Base-by-base conservation (phyloP, 2,888 invertebrate genomes). In the Cecidostiba fungosa region DNA sequence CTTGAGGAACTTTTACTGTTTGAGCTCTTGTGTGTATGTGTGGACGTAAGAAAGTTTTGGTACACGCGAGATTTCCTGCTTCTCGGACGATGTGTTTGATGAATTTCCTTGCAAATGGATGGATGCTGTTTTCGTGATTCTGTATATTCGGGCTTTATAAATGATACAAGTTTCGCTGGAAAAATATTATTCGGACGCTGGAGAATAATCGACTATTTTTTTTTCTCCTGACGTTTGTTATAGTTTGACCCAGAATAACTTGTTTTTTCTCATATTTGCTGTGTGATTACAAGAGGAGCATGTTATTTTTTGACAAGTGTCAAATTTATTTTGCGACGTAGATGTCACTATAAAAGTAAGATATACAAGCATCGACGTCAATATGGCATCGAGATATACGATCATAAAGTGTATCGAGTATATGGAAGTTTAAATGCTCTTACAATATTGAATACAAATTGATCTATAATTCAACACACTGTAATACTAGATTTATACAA, bases 31-130 rank as follows among this genome's bases (percentile, higher is more conserved):
- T 8, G 23, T n/a, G 54, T 23, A 0, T 19, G 54, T 23, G 54
- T 8, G 8, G 54, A 59, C n/a, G 54, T 59, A 59, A 59, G 54
- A 59, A 59, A 59, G 50, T 50, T 50, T 19, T 8, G 8, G 54
- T 59, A 59, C 54, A 59, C 54, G 54, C n/a, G 54, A 59, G 54
- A n/a, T 59, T 59, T 59, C 54, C 19, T 59, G 54, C n/a, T n/a
- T n/a, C 14, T 16, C 12, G 19, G 50, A 50, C 50, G 16, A 50
- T 50, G 50, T 16, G 6, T 59, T 59, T 59, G 54, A 59, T 59
- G 54, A 59, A 59, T 59, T 59, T 59, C n/a, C 54, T 59, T n/a
- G 54, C 54, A 6, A 10, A 59, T n/a, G n/a, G 54, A 23, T 23
- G 54, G n/a, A 59, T n/a, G 19, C 16, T 19, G 19, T 19, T 19